A percentile compares a stretch with the other conserved stretches of the same genome.
Conservation (phyloP, 92 coral and sea anemone species). For the Plumapathes pennacea region DNA sequence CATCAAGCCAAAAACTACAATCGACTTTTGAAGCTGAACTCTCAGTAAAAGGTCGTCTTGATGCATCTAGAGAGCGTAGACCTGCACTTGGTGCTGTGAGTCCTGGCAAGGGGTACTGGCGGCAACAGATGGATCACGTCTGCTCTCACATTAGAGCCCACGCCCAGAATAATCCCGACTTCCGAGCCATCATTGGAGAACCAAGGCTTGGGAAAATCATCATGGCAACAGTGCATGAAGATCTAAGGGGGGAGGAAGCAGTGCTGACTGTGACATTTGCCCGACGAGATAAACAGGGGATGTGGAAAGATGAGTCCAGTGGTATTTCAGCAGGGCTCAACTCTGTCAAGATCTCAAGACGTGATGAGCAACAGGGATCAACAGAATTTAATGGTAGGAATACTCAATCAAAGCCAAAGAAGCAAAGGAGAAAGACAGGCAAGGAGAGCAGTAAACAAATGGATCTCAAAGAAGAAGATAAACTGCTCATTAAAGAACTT, state of each 20-base stretch:
- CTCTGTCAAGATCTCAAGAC: constrained; percentile 45
- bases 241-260: constrained; percentile 88
- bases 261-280: constrained; percentile 89
- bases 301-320: constrained; percentile 69
- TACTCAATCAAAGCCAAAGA: constrained; percentile 56
- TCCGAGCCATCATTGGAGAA: constrained; percentile 89
- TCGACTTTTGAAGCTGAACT: constrained; percentile 68
- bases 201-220: constrained; percentile 95
- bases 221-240: constrained; percentile 92
- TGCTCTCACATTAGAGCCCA: constrained; percentile 97
- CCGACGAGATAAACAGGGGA: constrained; percentile 72
- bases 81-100: constrained; percentile 89
- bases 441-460: constrained; percentile 44
- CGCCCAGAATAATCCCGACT: constrained; percentile 94
- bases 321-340: constrained; percentile 67
- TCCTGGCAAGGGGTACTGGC: constrained; percentile 98
- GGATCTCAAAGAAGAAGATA: constrained; percentile 61
- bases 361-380: constrained; percentile 27
- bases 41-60: constrained; percentile 72
- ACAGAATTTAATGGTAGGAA: constrained; percentile 51
- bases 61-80: constrained; percentile 81
- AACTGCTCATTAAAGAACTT: constrained; percentile 74
- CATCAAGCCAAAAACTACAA: constrained; percentile 76
- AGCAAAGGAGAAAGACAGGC: constrained; percentile 27
- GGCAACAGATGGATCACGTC: constrained; percentile 98